These are phyloP conservation scores for Xiphophorus hellerii DNA, from an alignment of 2,113 vertebrate genomes.

Conservation along the genomic window DNA sequence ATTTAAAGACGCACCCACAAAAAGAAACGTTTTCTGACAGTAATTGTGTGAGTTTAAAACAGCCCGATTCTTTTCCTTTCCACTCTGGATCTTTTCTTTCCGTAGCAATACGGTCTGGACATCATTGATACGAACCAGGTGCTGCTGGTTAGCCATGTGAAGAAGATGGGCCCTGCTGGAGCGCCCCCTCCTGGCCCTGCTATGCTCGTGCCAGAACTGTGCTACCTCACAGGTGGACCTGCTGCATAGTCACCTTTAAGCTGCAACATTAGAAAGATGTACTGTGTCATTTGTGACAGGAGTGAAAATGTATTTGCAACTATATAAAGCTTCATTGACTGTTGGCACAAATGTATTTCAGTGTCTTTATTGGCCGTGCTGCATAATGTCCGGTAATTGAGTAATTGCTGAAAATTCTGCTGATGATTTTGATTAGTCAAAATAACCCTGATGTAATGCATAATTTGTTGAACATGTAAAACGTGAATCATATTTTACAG, in stretches of 20 bases:
- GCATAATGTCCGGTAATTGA: not conserved
- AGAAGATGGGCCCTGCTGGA: conserved; percentile 71
- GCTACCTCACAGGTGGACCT: conserved; percentile 89
- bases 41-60: not conserved
- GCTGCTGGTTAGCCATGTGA: conserved; percentile 87
- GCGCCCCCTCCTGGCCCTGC: conserved; percentile 78
- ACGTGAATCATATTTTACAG: conserved; percentile 65
- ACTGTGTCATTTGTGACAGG: not conserved
- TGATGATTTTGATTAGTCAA: not conserved
- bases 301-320: too few species aligned
- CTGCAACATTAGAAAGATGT: too few species aligned
- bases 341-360: not conserved
- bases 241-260: not conserved
- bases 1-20: too few species aligned
- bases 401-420: not conserved
- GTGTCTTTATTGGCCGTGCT: not conserved
- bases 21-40: too few species aligned
- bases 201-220: conserved; percentile 91
- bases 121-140: conserved; percentile 88
- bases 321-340: not conserved
- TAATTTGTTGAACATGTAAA: not conserved
- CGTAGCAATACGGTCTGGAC: conserved; percentile 89
- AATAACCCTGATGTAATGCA: not conserved
- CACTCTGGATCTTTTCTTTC: not conserved
- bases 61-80: not conserved